Percentiles rank a stretch among this genome's conserved stretches.
phyloP scores from a whole-genome alignment of 2,888 invertebrate species.

The Habroteleia sp. region DNA sequence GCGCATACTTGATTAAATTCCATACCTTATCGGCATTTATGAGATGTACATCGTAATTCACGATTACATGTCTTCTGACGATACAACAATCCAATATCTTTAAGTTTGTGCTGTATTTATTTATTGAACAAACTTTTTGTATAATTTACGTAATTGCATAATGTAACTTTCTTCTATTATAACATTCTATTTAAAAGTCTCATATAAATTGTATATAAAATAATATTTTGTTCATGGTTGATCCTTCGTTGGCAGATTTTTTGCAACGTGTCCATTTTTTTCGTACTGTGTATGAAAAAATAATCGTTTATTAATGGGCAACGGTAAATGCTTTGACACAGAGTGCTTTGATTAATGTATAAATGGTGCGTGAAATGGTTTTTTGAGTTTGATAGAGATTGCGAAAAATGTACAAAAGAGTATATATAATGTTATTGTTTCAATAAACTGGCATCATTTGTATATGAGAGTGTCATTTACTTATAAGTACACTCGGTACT shows the following conservation, averaged over 20 bases:
- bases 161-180: no score
- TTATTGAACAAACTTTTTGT: no score
- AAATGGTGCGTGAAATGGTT: no score
- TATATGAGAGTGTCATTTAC: neutral
- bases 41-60: neutral
- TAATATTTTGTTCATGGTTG: neutral
- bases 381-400: conserved; percentile 1
- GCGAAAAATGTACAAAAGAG: conserved; percentile 16
- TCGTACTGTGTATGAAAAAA: conserved; percentile 11
- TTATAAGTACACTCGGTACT: no score
- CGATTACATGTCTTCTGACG: conserved; percentile 2
- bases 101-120: no score
- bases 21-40: conserved; percentile 11
- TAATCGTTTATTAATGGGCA: neutral
- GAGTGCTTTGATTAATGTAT: no score
- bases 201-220: no score
- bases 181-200: no score
- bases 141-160: neutral
- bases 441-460: conserved; percentile 32
- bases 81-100: neutral
- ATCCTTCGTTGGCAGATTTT: conserved; percentile 1
- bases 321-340: no score
- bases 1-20: conserved; percentile 14
- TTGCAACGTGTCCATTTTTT: neutral
- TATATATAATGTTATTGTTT: conserved; percentile 31